Conservation (phyloP, 2,113 vertebrate species). For the Stomatorhinus ivindoensis region DNA sequence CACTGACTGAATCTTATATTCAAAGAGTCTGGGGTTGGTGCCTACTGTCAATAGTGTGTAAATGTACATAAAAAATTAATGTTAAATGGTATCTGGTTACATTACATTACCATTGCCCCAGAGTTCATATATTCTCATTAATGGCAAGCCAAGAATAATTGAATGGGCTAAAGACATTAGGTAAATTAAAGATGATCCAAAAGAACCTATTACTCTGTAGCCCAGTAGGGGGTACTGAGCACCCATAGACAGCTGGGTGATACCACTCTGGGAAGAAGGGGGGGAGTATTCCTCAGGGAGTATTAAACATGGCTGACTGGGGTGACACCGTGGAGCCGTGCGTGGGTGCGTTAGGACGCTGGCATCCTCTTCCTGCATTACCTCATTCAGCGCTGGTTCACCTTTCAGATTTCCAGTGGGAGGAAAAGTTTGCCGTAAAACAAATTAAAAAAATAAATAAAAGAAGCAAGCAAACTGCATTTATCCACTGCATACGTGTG, state of each 20-base stretch:
- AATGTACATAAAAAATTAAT: not conserved
- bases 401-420: constrained; percentile 6
- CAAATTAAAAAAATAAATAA: not conserved
- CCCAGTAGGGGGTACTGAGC: constrained; percentile 10
- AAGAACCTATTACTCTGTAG: not conserved
- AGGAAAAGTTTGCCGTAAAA: constrained; percentile 2
- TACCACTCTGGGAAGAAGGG: not conserved
- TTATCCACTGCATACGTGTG: not conserved
- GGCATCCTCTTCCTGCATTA: constrained; percentile 5
- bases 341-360: not conserved
- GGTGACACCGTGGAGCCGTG: not conserved
- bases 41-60: not conserved
- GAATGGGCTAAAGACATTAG: not conserved
- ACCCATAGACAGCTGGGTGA: not conserved
- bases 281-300: not conserved
- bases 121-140: not conserved
- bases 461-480: not conserved
- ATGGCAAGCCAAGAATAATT: not conserved
- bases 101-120: not conserved
- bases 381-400: not conserved
- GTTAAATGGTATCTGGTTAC: not conserved
- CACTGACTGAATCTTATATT: not conserved
- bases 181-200: not conserved
- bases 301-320: not conserved
- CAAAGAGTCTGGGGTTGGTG: not conserved